Percentiles rank a stretch among this genome's conserved stretches.
Conservation (phyloP, 2,888 invertebrate genomes). For the Sialis lutaria region DNA sequence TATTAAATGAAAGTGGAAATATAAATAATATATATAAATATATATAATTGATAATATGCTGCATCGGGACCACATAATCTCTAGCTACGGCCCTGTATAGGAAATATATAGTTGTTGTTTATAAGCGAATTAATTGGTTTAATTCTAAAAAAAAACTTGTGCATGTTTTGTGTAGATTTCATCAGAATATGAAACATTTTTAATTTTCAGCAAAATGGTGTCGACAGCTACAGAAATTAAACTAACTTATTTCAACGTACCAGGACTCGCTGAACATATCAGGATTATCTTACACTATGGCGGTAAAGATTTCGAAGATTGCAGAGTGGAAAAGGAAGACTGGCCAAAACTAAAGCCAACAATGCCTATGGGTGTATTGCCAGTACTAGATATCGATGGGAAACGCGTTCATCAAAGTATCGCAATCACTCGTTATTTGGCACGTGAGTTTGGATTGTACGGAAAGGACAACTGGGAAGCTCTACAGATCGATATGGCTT, state of each 20-base stretch:
- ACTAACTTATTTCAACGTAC: slow-evolving; percentile 41
- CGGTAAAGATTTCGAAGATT: slow-evolving; percentile 40
- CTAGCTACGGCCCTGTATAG: too few species aligned
- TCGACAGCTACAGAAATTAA: slow-evolving; percentile 29
- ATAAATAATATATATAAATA: too few species aligned
- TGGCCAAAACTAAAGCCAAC: slow-evolving; percentile 37
- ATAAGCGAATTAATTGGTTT: too few species aligned
- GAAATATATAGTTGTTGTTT: too few species aligned
- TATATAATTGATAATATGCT: too few species aligned
- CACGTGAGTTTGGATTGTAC: slow-evolving; percentile 35
- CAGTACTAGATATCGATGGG: slow-evolving; percentile 42
- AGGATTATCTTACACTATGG: slow-evolving; percentile 43
- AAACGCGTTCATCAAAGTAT: slow-evolving; percentile 38
- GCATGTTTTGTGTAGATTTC: too few species aligned
- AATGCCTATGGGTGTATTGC: slow-evolving; percentile 46
- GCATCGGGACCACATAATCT: too few species aligned
- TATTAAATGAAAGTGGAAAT: too few species aligned
- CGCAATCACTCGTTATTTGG: slow-evolving; percentile 43
- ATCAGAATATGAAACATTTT: too few species aligned
- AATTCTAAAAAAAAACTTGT: too few species aligned
- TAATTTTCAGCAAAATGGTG: not conserved
- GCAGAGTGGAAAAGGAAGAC: slow-evolving; percentile 31
- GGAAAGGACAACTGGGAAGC: slow-evolving; percentile 40
- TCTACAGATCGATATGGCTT: slow-evolving; percentile 40
- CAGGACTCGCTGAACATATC: slow-evolving; percentile 43